Base-by-base conservation (phyloP, 2,888 invertebrate species). In the Ptilodon capucinus region DNA sequence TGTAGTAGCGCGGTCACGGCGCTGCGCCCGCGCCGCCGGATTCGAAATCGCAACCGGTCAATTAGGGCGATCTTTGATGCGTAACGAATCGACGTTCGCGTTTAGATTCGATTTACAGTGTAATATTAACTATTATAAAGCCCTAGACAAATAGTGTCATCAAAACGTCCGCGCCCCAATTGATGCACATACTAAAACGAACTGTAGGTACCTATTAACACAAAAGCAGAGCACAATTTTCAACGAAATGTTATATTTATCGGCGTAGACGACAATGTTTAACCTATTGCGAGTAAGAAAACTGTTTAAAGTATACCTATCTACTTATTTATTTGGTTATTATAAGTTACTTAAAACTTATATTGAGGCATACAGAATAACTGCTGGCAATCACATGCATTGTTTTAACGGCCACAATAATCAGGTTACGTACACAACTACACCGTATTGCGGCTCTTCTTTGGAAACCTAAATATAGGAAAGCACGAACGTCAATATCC, bases 1-100 rank as follows among this genome's bases (percentile, higher is more conserved):
- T n/a, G n/a, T n/a, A n/a, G n/a, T n/a, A n/a, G 53, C 53, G 51
- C 51, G 59, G 79, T 76, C 74, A 74, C 71, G 78, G 63, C 53
- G 57, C 19, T 71, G 78, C 75, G 74, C 73, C 48, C 62, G 71
- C 76, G 76, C 74, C 76, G 76, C 74, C 78, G 78, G 77, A 79
- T 78, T 81, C 63, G 76, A 81, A 81, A 79, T 81, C 78, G 80
- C 79, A 77, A 76, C 74, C 68, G 71, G 54, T 68, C 74, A 74
- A 82, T 84, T 83, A 81, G 64, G 57, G 68, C 65, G 68, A 44
- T 69, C 78, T 71, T 71, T 80, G 81, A 76, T 71, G 81, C 86
- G 81, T 81, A 71, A 65, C 78, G 64, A 67, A 66, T 64, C 57
- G 68, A 39, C 52, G 52, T 60, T 54, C 54, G 52, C 65, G 54